A percentile compares a stretch with the other conserved stretches of the same genome.
Conservation (phyloP, 2,797 vertebrate genomes). For the Sebastes glaucus region DNA sequence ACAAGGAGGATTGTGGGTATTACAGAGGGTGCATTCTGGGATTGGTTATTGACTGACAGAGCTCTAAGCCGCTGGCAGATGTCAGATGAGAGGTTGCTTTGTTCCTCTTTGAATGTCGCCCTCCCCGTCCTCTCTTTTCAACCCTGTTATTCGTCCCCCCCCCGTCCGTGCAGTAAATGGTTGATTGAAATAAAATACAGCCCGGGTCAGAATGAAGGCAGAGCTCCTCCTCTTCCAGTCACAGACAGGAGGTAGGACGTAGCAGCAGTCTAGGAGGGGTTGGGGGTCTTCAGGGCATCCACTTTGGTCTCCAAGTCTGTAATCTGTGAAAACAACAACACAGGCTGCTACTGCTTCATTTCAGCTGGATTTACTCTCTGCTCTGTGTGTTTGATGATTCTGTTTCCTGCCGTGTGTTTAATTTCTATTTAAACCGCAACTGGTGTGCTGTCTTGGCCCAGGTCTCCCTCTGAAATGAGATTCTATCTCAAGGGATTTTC, state of each 20-base stretch:
- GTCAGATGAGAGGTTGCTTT: slow-evolving; percentile 35
- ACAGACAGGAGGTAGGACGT: slow-evolving; percentile 50
- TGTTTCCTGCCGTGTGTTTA: too few relatives aligned
- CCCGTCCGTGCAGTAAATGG: slow-evolving; percentile 40
- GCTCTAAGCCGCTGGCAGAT: slow-evolving; percentile 22
- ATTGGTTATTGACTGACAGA: slow-evolving; percentile 64
- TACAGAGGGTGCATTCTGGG: slow-evolving; percentile 80
- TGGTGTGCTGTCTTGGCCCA: too few relatives aligned
- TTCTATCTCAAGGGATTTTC: too few relatives aligned
- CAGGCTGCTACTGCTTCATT: too few relatives aligned
- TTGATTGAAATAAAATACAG: slow-evolving; percentile 55
- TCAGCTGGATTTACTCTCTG: too few relatives aligned
- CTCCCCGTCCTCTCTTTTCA: not conserved
- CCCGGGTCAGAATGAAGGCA: slow-evolving; percentile 42
- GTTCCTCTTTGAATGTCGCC: not conserved
- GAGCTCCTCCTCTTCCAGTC: slow-evolving; percentile 58
- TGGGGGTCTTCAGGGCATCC: slow-evolving; percentile 90
- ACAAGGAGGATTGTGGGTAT: slow-evolving; percentile 54
- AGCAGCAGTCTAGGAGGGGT: slow-evolving; percentile 85
- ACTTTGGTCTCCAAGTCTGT: slow-evolving; percentile 93
- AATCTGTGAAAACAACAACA: slow-evolving; percentile 80
- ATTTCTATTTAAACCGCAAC: too few relatives aligned
- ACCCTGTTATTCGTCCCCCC: not conserved
- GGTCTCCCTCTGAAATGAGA: too few relatives aligned
- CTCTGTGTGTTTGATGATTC: too few relatives aligned